Base-by-base conservation (phyloP, 1,140 invertebrate species). In the Dreissena polymorpha region DNA sequence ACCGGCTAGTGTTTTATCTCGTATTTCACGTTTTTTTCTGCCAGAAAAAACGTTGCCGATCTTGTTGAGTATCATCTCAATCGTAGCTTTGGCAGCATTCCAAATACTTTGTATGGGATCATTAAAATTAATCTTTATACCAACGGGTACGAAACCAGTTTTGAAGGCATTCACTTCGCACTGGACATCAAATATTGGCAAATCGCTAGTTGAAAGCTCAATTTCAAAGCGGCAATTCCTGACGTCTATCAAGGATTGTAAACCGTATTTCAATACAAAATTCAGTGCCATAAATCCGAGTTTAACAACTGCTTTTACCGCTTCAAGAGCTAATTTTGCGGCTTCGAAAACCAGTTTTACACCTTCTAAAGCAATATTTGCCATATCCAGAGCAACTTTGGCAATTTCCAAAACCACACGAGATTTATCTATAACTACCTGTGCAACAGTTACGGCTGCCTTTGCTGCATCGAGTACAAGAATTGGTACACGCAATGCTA, bases 171-270 rank as follows among this genome's bases (percentile, higher is more conserved):
- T 80, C 6, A 80, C n/a, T 63, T 80, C 68, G 60, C 78, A 80
- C 14, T 13, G 2, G 39, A 80, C 69, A 12, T 64, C 39, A 65
- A 80, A 80, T 10, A 72, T 49, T 21, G 53, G 21, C 18, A 53
- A 63, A 16, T 80, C 69, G 50, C 18, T 5, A 7, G 29, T 49
- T 50, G 69, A 63, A n/a, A 64, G 8, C 51, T 68, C 13, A 49
- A 77, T 65, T 21, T 64, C 69, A 65, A 80, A 80, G 60, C 78
- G 68, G 72, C 78, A 80, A 39, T 80, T 80, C 27, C 57, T 13
- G 0, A 72, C 69, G 50, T 80, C 78, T 10, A 80, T 60, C 7
- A 80, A 60, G 23, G 68, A 71, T 49, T 72, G 27, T 5, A 80
- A 25, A 23, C 78, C 78, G 25, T 80, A 80, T 51, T 80, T 10